Conservation (phyloP, 2,113 vertebrate genomes). For the Osmerus mordax region DNA sequence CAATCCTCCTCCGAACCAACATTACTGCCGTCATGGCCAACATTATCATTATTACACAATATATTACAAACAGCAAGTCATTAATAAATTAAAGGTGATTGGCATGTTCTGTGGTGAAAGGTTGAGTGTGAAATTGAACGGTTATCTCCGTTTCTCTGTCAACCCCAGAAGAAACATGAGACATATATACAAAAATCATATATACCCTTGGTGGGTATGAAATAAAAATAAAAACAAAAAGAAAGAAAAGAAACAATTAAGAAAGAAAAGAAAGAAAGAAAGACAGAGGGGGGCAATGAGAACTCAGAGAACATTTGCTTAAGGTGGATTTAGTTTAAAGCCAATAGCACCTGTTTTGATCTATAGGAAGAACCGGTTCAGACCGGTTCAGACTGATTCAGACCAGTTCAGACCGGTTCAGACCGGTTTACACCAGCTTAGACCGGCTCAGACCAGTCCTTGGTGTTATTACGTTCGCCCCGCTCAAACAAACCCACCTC, state of each 20-base stretch:
- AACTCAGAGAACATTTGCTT: constrained; percentile 23
- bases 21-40: constrained; percentile 44
- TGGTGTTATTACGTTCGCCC: constrained; percentile 17
- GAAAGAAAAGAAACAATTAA: constrained; percentile 28
- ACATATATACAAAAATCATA: constrained; percentile 62
- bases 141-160: constrained; percentile 37
- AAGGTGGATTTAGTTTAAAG: constrained; percentile 55
- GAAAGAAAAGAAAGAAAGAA: neutral
- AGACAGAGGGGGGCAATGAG: neutral
- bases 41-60: constrained; percentile 73
- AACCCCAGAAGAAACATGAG: constrained; percentile 54
- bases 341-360: constrained; percentile 61
- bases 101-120: constrained; percentile 73
- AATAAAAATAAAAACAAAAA: constrained; percentile 1
- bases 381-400: constrained; percentile 37
- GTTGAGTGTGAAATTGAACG: constrained; percentile 56
- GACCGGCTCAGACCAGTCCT: constrained; percentile 16
- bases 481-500: constrained; percentile 13
- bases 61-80: constrained; percentile 82
- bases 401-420: constrained; percentile 12
- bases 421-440: neutral
- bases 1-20: constrained; percentile 42
- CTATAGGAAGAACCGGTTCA: constrained; percentile 40
- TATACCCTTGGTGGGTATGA: constrained; percentile 42
- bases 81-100: constrained; percentile 78